A percentile compares a stretch with the other conserved stretches of the same genome.
Evolutionary conservation across 2,797 vertebrate species (phyloP).

Genomic region (Parauchenoglanis ngamensis): DNA sequence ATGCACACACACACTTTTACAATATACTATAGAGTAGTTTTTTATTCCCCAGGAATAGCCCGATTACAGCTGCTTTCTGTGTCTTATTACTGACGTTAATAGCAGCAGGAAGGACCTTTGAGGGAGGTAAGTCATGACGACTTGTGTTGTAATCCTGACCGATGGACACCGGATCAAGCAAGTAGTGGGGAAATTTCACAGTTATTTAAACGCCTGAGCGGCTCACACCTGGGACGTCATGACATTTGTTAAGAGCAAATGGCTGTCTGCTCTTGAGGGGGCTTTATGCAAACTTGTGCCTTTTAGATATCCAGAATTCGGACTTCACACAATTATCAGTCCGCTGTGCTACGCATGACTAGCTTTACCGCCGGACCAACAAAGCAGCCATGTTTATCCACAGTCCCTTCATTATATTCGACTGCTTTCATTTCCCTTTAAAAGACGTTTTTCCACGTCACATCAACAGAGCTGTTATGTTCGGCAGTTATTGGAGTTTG

Average conservation of each 20-base stretch:
- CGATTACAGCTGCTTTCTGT: neutral
- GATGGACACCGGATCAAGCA: neutral
- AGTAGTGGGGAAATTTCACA: neutral
- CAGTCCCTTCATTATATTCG: neutral
- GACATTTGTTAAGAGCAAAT: conserved; percentile 3
- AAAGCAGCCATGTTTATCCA: neutral
- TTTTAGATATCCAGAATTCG: neutral
- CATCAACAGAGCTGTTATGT: neutral
- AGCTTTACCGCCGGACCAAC: neutral
- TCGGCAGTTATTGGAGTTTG: neutral
- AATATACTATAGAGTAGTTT: neutral
- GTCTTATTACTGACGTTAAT: conserved; percentile 1
- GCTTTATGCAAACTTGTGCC: neutral
- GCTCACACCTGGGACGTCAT: neutral
- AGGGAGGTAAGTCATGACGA: neutral
- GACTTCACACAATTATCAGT: neutral
- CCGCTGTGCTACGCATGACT: neutral
- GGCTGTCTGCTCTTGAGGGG: neutral
- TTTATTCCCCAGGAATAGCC: neutral
- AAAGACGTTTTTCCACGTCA: neutral
- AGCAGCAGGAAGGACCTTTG: neutral
- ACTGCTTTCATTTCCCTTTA: neutral
- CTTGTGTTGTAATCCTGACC: neutral
- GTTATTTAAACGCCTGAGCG: neutral
- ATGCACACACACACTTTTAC: neutral